These are phyloP conservation scores for Piezodorus guildinii DNA, from an alignment of 1,140 invertebrate genomes.

Conservation along the genomic window DNA sequence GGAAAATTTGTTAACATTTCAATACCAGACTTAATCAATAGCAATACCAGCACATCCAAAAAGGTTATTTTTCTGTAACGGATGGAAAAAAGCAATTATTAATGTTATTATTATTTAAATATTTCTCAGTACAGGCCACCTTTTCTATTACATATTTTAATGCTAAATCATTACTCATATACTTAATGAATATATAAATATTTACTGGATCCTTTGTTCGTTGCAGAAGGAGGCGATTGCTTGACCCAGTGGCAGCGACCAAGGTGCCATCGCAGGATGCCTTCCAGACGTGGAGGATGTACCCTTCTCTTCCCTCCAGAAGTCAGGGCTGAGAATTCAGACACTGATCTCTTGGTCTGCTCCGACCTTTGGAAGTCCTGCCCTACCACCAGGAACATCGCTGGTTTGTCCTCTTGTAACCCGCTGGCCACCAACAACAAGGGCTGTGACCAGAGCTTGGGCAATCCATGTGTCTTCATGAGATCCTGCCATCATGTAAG, in stretches of 20 bases:
- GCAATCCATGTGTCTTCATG: slow-evolving; percentile 35
- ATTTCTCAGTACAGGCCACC: too few species aligned
- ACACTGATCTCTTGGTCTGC: neutral
- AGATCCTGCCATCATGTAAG: slow-evolving; percentile 39
- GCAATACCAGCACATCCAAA: too few species aligned
- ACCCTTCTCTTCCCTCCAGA: slow-evolving; percentile 20
- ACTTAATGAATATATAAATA: neutral
- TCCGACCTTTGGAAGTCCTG: neutral
- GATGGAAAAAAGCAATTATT: too few species aligned
- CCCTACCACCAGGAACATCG: slow-evolving; percentile 29
- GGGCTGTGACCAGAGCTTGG: slow-evolving; percentile 32
- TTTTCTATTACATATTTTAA: too few species aligned
- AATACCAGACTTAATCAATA: too few species aligned
- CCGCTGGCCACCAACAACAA: slow-evolving; percentile 38
- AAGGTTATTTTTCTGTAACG: too few species aligned
- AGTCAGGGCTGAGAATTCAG: slow-evolving; percentile 18
- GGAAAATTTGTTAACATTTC: too few species aligned
- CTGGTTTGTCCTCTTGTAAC: slow-evolving; percentile 34
- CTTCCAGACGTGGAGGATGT: neutral
- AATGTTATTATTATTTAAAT: too few species aligned
- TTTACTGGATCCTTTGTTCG: neutral
- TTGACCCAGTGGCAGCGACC: slow-evolving; percentile 5
- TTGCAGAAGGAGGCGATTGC: slow-evolving; percentile 24
- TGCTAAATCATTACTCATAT: too few species aligned
- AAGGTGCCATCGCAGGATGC: slow-evolving; percentile 11